Evolutionary conservation across 2,113 vertebrate genomes (phyloP), one percentile per base, ranked within the genome.

Genomic region (Lota lota): DNA sequence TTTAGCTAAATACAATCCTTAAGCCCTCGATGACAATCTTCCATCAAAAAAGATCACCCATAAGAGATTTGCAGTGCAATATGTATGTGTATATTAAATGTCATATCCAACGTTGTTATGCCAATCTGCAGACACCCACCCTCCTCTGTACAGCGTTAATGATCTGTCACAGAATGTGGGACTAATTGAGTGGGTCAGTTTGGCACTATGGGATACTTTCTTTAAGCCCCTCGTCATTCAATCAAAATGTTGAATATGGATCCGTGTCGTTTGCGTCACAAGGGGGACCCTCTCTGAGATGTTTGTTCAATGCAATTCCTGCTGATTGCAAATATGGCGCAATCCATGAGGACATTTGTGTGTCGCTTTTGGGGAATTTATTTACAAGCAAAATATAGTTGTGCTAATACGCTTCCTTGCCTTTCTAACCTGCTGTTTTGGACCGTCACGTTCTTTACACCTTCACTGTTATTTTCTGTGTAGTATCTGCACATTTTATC

Each of bases 111-210:
- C 1, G 28, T 28, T 5, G 28, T 28, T 5, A 28, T 28, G 28
- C 28, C 4, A 28, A 28, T 4, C 28, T 28, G 4, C 28, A 28
- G 28, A 28, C 50, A 61, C 40, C 63, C 51, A 33, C 65, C 54
- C 36, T 54, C 50, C 57, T 19, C 22, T 36, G 58, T 57, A 28
- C 54, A 36, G 40, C 24, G 61, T 63, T 64, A 64, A 65, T 72
- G 76, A 74, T 66, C 3, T 68, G 68, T 28, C 53, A 16, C 67
- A 73, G 71, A 73, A 73, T 63, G 50, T 28, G 63, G 63, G 79
- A 72, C 76, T 86, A 88, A 89, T 84, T 78, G 82, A 85, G 75
- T 68, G 72, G 84, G 79, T 87, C 86, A 85, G 81, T 78, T 62
- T 74, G 63, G 79, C 6, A 70, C 50, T 10, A 75, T 19, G 74